Evolutionary conservation across 2,113 vertebrate species (phyloP).

Genomic region (Pangasianodon hypophthalmus): DNA sequence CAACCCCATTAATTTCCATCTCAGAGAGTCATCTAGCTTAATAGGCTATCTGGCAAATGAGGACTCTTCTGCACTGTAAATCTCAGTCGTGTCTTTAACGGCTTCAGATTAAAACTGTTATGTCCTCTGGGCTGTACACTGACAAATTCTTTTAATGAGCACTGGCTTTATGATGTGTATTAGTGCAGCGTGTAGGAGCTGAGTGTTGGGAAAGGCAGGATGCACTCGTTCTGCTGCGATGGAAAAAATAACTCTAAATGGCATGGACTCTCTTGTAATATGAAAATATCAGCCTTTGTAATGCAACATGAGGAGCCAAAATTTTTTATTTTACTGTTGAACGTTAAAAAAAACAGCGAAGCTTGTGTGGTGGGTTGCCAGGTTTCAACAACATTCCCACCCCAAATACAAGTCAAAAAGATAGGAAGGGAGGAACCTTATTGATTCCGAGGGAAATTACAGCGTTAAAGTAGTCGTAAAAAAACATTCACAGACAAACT

Average conservation of each 20-base stretch:
- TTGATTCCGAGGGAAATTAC: not conserved
- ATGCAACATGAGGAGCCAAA: not conserved
- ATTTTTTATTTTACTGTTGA: not conserved
- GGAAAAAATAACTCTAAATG: not conserved
- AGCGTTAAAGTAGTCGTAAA: not conserved
- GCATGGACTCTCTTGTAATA: not conserved
- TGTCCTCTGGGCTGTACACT: slow-evolving; percentile 73
- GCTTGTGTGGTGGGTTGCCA: not conserved
- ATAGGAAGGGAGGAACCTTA: not conserved
- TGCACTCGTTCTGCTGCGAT: slow-evolving; percentile 45
- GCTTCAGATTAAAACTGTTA: slow-evolving; percentile 77
- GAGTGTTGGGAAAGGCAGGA: slow-evolving; percentile 60
- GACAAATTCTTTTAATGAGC: slow-evolving; percentile 80
- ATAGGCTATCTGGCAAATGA: slow-evolving; percentile 77
- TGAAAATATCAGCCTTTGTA: not conserved
- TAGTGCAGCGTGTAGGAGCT: slow-evolving; percentile 71
- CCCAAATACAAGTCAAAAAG: not conserved
- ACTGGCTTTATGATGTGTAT: slow-evolving; percentile 72
- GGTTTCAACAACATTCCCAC: not conserved
- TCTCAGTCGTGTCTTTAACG: slow-evolving; percentile 72
- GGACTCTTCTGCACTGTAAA: slow-evolving; percentile 73
- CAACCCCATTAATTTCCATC: slow-evolving; percentile 68
- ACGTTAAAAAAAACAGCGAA: too few species aligned
- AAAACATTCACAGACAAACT: not conserved
- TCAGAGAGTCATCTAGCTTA: slow-evolving; percentile 73